Evolutionary conservation across 2,888 invertebrate genomes (phyloP).

Genomic region (Brenthis ino): DNA sequence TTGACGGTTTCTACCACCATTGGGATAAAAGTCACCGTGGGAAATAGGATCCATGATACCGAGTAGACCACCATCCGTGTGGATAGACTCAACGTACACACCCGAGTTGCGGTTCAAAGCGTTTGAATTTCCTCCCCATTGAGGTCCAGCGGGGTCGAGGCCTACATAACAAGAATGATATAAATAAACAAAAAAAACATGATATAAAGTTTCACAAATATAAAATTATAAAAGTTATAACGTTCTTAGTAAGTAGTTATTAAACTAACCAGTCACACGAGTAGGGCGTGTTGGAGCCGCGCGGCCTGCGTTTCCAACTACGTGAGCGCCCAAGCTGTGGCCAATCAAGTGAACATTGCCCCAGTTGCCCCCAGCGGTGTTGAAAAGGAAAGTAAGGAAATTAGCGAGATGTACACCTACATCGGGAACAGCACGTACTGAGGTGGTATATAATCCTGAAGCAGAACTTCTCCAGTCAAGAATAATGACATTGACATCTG

Average conservation of each 20-base stretch:
- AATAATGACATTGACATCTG: conserved; percentile 58
- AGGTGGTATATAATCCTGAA: conserved; percentile 48
- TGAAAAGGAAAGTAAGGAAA: conserved; percentile 61
- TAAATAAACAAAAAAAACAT: no score
- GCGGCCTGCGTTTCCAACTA: conserved; percentile 65
- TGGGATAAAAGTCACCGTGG: conserved; percentile 52
- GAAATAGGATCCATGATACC: conserved; percentile 49
- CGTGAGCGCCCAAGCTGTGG: conserved; percentile 70
- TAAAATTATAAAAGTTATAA: no score
- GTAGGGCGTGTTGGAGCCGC: conserved; percentile 47
- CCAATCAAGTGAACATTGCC: conserved; percentile 66
- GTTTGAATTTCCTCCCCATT: conserved; percentile 42
- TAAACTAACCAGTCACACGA: conserved; percentile 48
- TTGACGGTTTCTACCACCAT: conserved; percentile 49
- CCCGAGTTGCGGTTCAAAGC: conserved; percentile 46
- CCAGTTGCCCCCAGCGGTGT: conserved; percentile 61
- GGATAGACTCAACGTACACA: conserved; percentile 50
- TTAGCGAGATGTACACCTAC: conserved; percentile 60
- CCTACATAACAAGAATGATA: conserved; percentile 36
- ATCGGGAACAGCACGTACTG: conserved; percentile 51
- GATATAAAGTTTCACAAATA: no score
- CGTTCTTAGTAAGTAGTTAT: no score
- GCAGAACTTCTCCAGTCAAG: conserved; percentile 61
- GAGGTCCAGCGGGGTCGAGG: conserved; percentile 49
- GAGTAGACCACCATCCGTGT: conserved; percentile 49